Evolutionary conservation across 1,140 invertebrate genomes (phyloP).

Genomic region (Periplaneta americana): DNA sequence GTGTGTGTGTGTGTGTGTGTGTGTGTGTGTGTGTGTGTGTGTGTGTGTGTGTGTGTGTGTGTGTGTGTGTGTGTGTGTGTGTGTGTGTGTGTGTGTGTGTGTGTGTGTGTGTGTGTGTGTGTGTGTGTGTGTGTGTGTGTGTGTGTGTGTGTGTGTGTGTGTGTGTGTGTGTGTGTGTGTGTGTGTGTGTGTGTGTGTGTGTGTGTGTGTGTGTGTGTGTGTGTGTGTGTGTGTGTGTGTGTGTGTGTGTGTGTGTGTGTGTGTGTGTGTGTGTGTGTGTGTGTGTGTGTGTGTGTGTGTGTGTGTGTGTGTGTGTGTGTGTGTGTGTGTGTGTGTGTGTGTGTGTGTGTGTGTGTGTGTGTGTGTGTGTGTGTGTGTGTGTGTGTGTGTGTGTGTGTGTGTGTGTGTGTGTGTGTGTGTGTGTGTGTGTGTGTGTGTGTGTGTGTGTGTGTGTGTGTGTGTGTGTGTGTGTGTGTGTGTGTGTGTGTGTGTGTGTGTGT

Average conservation of each 20-base stretch:
- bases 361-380: neutral
- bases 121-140: neutral
- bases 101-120: neutral
- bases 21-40: neutral
- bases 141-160: neutral
- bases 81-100: neutral
- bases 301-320: neutral
- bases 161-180: neutral
- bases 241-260: neutral
- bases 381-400: neutral
- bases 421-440: slow-evolving; percentile 16
- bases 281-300: neutral
- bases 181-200: neutral
- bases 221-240: neutral
- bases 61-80: neutral
- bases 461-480: neutral
- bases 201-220: neutral
- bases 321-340: neutral
- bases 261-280: neutral
- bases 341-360: neutral
- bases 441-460: slow-evolving; percentile 7
- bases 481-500: neutral
- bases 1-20: neutral
- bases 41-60: neutral
- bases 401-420: slow-evolving; percentile 17